Conservation (phyloP, 2,888 invertebrate species). For the Emmelina monodactyla region DNA sequence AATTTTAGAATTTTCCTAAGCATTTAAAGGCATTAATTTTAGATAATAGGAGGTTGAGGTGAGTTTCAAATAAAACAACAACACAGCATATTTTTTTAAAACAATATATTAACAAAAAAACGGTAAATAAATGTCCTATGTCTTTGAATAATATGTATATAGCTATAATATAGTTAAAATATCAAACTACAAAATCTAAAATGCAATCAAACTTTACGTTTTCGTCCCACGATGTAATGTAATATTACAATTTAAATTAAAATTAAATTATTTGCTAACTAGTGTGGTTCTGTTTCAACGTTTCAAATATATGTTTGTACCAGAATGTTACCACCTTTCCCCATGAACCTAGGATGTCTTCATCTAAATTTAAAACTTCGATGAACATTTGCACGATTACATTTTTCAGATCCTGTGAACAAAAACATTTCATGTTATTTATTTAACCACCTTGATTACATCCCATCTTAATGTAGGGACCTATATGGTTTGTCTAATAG, state of each 20-base stretch:
- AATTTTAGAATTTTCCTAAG: no score
- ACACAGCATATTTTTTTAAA: no score
- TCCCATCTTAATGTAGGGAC: not conserved
- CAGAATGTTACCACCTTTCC: constrained; percentile 52
- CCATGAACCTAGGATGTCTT: constrained; percentile 44
- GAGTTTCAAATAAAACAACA: no score
- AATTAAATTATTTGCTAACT: constrained; percentile 1
- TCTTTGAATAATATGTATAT: no score
- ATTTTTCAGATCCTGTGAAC: constrained; percentile 44
- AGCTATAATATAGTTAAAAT: no score
- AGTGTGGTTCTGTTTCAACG: constrained; percentile 21
- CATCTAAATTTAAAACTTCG: constrained; percentile 44
- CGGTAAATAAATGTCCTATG: no score
- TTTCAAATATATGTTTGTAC: constrained; percentile 50
- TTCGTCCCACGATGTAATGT: no score
- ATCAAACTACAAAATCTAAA: no score
- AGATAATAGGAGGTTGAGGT: no score
- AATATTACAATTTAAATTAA: not conserved
- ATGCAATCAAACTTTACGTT: no score
- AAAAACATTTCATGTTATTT: constrained; percentile 4
- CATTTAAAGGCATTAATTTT: no score
- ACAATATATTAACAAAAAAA: no score
- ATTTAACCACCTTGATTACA: not conserved
- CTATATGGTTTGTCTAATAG: not conserved
- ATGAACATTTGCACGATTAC: constrained; percentile 54